Conservation (phyloP, 2,113 vertebrate species). For the Macaca fascicularis region DNA sequence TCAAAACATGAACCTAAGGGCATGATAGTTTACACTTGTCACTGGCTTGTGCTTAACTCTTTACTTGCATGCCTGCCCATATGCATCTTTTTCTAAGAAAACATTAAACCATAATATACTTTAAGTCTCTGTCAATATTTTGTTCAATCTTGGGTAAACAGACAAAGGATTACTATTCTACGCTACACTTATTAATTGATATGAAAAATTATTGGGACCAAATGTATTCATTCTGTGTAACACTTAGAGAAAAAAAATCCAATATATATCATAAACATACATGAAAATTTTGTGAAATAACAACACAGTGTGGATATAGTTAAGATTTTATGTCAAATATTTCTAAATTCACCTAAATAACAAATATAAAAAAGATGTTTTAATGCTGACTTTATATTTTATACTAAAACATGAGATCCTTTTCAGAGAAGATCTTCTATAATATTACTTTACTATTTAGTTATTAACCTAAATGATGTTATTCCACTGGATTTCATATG, state of each 20-base stretch:
- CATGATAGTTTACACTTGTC: not conserved
- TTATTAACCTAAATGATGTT: constrained; percentile 53
- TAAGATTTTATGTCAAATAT: constrained; percentile 5
- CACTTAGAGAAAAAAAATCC: not conserved
- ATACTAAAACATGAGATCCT: not conserved
- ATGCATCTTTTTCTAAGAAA: not conserved
- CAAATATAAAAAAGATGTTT: constrained; percentile 22
- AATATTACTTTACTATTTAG: not conserved
- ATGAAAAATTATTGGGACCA: not conserved
- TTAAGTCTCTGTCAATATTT: not conserved
- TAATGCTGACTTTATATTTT: not conserved
- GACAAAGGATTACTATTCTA: not conserved
- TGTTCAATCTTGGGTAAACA: not conserved
- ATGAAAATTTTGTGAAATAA: not conserved
- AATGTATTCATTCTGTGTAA: not conserved
- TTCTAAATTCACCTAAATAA: not conserved
- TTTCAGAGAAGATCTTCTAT: not conserved
- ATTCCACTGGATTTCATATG: constrained; percentile 46
- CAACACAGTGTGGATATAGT: not conserved
- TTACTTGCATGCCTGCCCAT: not conserved
- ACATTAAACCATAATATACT: not conserved
- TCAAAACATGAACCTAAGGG: not conserved
- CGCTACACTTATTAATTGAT: not conserved
- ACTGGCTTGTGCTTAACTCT: not conserved
- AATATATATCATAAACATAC: not conserved